A percentile compares a stretch with the other conserved stretches of the same genome.
phyloP scores from a whole-genome alignment of 2,888 invertebrate genomes.

The Cheilosia impressa region DNA sequence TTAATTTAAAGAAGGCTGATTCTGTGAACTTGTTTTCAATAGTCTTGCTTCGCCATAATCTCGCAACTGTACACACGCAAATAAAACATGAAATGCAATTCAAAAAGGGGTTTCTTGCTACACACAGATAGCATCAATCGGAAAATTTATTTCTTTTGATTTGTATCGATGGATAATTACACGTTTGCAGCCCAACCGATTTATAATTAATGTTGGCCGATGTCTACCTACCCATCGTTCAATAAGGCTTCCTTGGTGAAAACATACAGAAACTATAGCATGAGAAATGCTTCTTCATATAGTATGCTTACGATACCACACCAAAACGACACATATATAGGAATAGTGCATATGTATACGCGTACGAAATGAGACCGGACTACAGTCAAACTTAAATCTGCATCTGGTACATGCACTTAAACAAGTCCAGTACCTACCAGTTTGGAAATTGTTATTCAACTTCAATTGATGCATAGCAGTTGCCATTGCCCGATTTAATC shows the following conservation, averaged over 20 bases:
- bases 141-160: slow-evolving; percentile 84
- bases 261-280: slow-evolving; percentile 55
- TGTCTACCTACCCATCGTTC: slow-evolving; percentile 70
- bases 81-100: slow-evolving; percentile 70
- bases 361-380: slow-evolving; percentile 5
- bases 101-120: slow-evolving; percentile 69
- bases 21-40: slow-evolving; percentile 71
- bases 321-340: slow-evolving; percentile 6
- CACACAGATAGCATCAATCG: slow-evolving; percentile 79
- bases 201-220: slow-evolving; percentile 74
- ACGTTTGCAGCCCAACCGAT: slow-evolving; percentile 78
- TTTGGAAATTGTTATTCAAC: slow-evolving; percentile 54
- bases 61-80: slow-evolving; percentile 65
- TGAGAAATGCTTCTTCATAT: slow-evolving; percentile 31
- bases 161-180: slow-evolving; percentile 84
- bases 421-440: slow-evolving; percentile 38
- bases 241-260: slow-evolving; percentile 42
- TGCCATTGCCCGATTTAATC: slow-evolving; percentile 38
- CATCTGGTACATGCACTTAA: slow-evolving; percentile 37
- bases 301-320: background rate
- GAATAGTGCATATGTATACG: background rate
- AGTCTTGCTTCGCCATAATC: slow-evolving; percentile 43
- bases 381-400: background rate
- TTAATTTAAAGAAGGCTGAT: slow-evolving; percentile 55
- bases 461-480: slow-evolving; percentile 39